These are phyloP conservation scores for Alaudala cheleensis DNA, from an alignment of 2,113 vertebrate genomes.

Conservation along the genomic window DNA sequence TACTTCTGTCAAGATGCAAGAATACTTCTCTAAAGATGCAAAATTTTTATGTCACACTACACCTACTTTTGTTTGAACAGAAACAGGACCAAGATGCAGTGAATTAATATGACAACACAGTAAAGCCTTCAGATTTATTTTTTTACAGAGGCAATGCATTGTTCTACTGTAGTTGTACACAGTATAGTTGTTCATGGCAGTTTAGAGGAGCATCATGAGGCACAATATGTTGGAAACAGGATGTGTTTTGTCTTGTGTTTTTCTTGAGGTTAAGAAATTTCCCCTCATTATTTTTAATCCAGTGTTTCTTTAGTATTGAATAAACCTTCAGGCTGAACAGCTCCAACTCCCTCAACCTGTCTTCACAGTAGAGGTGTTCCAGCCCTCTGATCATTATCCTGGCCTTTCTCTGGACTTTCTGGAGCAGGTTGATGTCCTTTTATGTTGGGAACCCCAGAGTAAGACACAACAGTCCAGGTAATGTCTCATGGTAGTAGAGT, in stretches of 20 bases:
- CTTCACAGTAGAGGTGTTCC: background rate
- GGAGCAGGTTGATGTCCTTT: background rate
- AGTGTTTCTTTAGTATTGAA: background rate
- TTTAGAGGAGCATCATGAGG: background rate
- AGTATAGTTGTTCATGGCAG: background rate
- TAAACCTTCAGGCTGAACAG: background rate
- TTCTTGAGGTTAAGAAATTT: background rate
- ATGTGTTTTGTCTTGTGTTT: background rate
- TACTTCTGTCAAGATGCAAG: background rate
- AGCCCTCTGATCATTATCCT: background rate
- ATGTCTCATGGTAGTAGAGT: background rate
- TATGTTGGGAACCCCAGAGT: background rate
- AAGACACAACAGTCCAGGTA: background rate
- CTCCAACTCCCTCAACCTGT: background rate
- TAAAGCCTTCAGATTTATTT: background rate
- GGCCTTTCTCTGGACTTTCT: background rate
- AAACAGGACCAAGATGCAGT: background rate
- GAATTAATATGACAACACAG: background rate
- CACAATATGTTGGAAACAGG: background rate
- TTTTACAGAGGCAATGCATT: background rate
- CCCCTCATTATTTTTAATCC: background rate
- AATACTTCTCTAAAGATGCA: background rate
- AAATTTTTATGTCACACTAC: background rate
- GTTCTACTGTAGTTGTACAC: background rate
- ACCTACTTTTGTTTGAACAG: background rate